Evolutionary conservation across 2,797 vertebrate species (phyloP).

Genomic region (Ara ararauna): DNA sequence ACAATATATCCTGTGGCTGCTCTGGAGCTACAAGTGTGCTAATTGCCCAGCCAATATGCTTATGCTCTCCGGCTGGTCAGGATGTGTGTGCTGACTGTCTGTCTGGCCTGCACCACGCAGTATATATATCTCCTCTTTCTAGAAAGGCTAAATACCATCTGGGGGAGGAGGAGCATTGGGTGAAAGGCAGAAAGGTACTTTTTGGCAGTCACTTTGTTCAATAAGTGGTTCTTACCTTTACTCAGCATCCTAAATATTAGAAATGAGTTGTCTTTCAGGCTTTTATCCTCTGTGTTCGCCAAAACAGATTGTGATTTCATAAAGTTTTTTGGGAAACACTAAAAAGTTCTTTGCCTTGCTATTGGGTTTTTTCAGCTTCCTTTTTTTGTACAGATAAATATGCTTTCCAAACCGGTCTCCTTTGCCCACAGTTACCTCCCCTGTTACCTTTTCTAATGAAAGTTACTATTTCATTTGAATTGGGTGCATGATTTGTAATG

Average conservation of each 20-base stretch:
- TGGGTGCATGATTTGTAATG: neutral
- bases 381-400: neutral
- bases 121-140: neutral
- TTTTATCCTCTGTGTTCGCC: neutral
- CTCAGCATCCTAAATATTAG: neutral
- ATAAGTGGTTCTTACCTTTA: neutral
- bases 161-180: neutral
- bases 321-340: neutral
- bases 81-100: constrained; percentile 50
- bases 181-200: neutral
- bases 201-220: neutral
- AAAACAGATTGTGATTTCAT: neutral
- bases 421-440: neutral
- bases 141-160: neutral
- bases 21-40: constrained; percentile 29
- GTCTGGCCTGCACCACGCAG: constrained; percentile 12
- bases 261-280: neutral
- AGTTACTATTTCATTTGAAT: neutral
- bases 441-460: neutral
- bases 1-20: constrained; percentile 60
- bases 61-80: neutral
- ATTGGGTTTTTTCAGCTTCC: neutral
- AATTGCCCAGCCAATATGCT: neutral
- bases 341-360: neutral
- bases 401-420: neutral